phyloP scores from a whole-genome alignment of 2,797 vertebrate species.

The Smutsia temminckii region DNA sequence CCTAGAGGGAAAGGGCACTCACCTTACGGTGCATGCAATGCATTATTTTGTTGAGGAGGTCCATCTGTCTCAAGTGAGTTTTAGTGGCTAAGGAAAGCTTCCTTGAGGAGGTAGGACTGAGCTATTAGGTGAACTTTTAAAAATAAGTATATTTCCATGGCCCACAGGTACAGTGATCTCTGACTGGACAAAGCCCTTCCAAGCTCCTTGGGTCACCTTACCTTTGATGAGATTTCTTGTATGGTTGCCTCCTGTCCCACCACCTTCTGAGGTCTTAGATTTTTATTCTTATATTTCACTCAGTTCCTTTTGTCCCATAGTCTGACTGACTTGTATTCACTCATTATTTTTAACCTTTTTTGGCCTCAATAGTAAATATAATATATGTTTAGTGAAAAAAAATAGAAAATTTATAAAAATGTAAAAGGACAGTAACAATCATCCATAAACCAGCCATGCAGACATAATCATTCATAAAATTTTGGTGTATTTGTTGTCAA shows the following conservation, averaged over 20 bases:
- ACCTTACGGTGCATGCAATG: too few relatives aligned
- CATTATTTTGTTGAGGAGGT: not conserved
- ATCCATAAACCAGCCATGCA: not conserved
- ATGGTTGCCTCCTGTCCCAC: not conserved
- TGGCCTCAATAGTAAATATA: not conserved
- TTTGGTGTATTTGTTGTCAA: not conserved
- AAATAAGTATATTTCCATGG: not conserved
- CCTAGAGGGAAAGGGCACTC: not conserved
- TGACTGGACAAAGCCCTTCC: not conserved
- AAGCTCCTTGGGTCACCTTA: not conserved
- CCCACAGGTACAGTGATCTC: not conserved
- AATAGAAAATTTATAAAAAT: not conserved
- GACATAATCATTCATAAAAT: not conserved
- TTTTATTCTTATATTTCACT: not conserved
- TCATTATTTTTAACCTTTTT: not conserved
- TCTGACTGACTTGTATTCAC: not conserved
- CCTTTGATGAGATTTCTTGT: not conserved
- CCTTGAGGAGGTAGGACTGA: not conserved
- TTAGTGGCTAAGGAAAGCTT: not conserved
- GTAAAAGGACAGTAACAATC: not conserved
- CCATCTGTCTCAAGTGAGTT: not conserved
- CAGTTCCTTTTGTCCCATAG: not conserved
- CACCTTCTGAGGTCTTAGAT: not conserved
- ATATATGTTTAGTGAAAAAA: not conserved
- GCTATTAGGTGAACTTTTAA: not conserved